Evolutionary conservation across 2,113 vertebrate species (phyloP).

Genomic region (Bubalus kerabau): DNA sequence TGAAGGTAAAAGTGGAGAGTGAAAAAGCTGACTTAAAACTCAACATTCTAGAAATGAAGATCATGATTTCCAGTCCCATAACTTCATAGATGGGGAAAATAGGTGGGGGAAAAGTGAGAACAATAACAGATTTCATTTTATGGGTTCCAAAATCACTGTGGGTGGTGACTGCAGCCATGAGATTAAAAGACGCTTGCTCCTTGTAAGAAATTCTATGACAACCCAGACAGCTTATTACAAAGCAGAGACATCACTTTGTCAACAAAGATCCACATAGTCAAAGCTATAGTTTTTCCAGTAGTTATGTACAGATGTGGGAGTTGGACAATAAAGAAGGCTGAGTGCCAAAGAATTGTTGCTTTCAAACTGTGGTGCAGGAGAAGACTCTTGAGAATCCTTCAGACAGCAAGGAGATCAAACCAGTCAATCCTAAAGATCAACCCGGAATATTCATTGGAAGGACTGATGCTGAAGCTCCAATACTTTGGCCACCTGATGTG

Average conservation of each 20-base stretch:
- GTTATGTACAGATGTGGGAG: neutral
- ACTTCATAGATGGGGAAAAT: neutral
- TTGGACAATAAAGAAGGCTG: neutral
- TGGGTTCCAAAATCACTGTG: neutral
- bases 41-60: neutral
- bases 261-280: neutral
- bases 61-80: neutral
- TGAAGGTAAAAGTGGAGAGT: neutral
- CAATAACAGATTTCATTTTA: neutral
- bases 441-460: neutral
- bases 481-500: neutral
- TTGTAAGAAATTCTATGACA: neutral
- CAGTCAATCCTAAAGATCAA: neutral
- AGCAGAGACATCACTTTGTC: neutral
- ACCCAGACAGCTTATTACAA: neutral
- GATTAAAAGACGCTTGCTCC: neutral
- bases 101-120: neutral
- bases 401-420: neutral
- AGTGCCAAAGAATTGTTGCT: neutral
- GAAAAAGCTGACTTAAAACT: neutral
- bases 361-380: neutral
- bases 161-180: neutral
- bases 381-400: neutral
- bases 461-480: neutral
- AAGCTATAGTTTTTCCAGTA: neutral